A percentile compares a stretch with the other conserved stretches of the same genome.
Conservation (phyloP, 2,113 vertebrate genomes). For the Bubalus kerabau region DNA sequence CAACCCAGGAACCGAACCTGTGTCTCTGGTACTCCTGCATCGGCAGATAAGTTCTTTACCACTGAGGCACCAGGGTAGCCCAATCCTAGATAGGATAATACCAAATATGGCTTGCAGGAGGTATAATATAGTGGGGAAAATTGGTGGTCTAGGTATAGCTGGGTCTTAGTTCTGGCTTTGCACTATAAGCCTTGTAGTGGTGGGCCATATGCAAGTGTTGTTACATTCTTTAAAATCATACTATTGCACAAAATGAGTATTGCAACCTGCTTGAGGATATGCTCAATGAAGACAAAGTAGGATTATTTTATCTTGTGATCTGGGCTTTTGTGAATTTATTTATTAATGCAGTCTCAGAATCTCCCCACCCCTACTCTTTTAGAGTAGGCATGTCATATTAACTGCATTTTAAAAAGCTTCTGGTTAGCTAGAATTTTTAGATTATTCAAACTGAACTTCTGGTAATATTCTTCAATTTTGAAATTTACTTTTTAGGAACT, state of each 20-base stretch:
- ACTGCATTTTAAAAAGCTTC: background rate
- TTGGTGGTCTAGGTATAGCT: background rate
- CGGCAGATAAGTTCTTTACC: background rate
- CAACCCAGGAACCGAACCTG: background rate
- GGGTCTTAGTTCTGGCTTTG: background rate
- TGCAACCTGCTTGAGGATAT: background rate
- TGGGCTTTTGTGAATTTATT: background rate
- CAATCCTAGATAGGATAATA: background rate
- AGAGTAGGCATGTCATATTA: background rate
- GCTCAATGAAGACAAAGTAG: background rate
- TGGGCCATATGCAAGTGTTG: background rate
- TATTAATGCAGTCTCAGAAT: background rate
- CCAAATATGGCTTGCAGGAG: background rate
- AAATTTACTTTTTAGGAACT: background rate
- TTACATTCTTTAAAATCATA: slow-evolving; percentile 3
- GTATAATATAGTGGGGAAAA: background rate
- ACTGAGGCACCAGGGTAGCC: background rate
- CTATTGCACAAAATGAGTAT: background rate
- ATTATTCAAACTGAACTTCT: background rate
- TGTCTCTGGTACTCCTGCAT: background rate
- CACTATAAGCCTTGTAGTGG: background rate
- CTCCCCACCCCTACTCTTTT: background rate
- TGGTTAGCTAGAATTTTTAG: background rate
- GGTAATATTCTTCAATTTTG: background rate
- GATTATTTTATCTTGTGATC: background rate